Percentiles rank a stretch among this genome's conserved stretches.
These are phyloP conservation scores for Caenorhabditis auriculariae DNA, from an alignment of 2,888 invertebrate genomes.

Conservation along the genomic window DNA sequence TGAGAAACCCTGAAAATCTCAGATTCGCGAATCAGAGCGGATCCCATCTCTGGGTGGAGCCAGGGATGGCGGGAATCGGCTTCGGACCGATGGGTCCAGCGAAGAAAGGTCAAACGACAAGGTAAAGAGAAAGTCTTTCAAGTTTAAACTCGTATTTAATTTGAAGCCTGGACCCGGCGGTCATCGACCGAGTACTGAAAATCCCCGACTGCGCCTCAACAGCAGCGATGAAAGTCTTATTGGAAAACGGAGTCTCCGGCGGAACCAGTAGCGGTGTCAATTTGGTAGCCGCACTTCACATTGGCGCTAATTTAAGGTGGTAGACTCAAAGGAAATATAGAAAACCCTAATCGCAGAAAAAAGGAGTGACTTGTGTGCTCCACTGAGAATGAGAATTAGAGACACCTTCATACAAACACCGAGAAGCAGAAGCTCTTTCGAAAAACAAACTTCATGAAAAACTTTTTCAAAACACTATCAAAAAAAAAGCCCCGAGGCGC, in stretches of 20 bases:
- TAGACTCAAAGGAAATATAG: too few relatives aligned
- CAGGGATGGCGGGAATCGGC: constrained; percentile 45
- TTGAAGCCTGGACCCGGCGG: constrained; percentile 40
- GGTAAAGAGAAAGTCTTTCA: constrained; percentile 9
- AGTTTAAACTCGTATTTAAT: background rate
- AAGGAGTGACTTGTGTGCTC: too few relatives aligned
- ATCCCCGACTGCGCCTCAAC: constrained; percentile 54
- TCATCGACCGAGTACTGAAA: constrained; percentile 50
- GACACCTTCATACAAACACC: too few relatives aligned
- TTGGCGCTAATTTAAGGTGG: constrained; percentile 30
- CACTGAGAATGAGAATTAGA: too few relatives aligned
- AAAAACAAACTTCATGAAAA: background rate
- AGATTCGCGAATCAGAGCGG: constrained; percentile 31
- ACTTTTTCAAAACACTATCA: too few relatives aligned
- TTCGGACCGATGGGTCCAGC: constrained; percentile 33
- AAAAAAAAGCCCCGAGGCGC: too few relatives aligned
- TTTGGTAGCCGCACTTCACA: constrained; percentile 42
- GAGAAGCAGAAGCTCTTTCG: background rate
- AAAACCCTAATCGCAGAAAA: too few relatives aligned
- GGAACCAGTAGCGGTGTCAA: constrained; percentile 51
- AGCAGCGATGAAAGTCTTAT: constrained; percentile 46
- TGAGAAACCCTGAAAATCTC: too few relatives aligned
- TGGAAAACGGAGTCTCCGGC: constrained; percentile 26
- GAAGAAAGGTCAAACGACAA: constrained; percentile 32
- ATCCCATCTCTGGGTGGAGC: constrained; percentile 21